A percentile compares a stretch with the other conserved stretches of the same genome.
These are phyloP conservation scores for Ochropleura leucogaster DNA, from an alignment of 2,888 invertebrate species.

Conservation along the genomic window DNA sequence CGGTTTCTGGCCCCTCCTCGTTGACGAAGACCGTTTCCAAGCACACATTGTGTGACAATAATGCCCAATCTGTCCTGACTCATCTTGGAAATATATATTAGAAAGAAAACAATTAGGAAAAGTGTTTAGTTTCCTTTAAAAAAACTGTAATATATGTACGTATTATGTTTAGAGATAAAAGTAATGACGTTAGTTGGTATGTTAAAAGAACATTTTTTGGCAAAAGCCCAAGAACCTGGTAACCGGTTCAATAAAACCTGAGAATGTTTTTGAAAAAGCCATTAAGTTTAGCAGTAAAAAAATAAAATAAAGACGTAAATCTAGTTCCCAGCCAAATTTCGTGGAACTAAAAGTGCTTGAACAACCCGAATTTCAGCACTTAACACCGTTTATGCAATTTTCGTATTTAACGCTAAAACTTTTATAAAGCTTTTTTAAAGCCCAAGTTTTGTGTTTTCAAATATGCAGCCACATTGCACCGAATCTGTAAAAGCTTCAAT, in stretches of 20 bases:
- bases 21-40: too few relatives aligned
- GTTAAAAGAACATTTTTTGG: not conserved
- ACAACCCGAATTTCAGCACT: slow-evolving; percentile 18
- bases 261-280: slow-evolving; percentile 1
- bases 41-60: too few relatives aligned
- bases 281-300: not conserved
- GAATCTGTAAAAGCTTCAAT: not conserved
- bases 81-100: too few relatives aligned
- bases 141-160: too few relatives aligned
- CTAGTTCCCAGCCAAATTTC: slow-evolving; percentile 22
- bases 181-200: not conserved
- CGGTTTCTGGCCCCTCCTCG: too few relatives aligned
- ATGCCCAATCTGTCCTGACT: too few relatives aligned
- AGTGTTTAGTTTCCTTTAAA: too few relatives aligned
- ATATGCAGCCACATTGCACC: slow-evolving; percentile 28
- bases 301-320: not conserved
- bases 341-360: slow-evolving; percentile 24
- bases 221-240: not conserved
- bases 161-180: not conserved
- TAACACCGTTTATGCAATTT: slow-evolving; percentile 18
- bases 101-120: too few relatives aligned
- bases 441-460: not conserved
- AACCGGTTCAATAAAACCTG: slow-evolving; percentile 16
- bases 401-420: slow-evolving; percentile 21
- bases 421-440: slow-evolving; percentile 21